Conservation (phyloP, 2,888 invertebrate genomes). For the Doris montereyensis region DNA sequence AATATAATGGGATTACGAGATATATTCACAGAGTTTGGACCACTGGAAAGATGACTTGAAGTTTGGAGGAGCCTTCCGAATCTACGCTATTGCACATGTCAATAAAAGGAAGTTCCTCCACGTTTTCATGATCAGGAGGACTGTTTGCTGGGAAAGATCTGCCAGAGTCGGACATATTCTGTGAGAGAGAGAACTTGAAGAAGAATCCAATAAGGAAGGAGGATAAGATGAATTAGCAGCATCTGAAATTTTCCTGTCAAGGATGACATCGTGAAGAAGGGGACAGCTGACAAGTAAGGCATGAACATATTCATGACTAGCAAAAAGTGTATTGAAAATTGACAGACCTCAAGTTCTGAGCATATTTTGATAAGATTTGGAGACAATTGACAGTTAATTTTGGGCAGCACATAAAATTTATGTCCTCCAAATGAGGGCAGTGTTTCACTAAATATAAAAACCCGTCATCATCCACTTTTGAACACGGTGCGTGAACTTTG, state of each 20-base stretch:
- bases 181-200: too few species aligned
- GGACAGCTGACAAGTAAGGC: not conserved
- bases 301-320: not conserved
- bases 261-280: not conserved
- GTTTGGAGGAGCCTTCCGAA: too few species aligned
- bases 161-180: too few species aligned
- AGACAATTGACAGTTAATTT: slow-evolving; percentile 27
- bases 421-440: slow-evolving; percentile 36
- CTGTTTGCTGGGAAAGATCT: too few species aligned
- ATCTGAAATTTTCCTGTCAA: not conserved
- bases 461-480: slow-evolving; percentile 39
- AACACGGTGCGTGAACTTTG: slow-evolving; percentile 38
- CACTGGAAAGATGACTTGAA: too few species aligned
- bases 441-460: slow-evolving; percentile 31
- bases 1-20: too few species aligned
- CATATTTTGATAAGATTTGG: slow-evolving; percentile 29
- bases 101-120: not conserved
- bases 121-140: too few species aligned
- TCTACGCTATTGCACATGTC: too few species aligned
- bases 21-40: too few species aligned
- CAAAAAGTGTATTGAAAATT: slow-evolving; percentile 25
- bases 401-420: slow-evolving; percentile 35
- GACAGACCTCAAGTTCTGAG: slow-evolving; percentile 14
- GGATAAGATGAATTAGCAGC: not conserved
- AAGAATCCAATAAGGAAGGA: too few species aligned